Evolutionary conservation across 2,797 vertebrate species (phyloP).

Genomic region (Catamblyrhynchus diadema): DNA sequence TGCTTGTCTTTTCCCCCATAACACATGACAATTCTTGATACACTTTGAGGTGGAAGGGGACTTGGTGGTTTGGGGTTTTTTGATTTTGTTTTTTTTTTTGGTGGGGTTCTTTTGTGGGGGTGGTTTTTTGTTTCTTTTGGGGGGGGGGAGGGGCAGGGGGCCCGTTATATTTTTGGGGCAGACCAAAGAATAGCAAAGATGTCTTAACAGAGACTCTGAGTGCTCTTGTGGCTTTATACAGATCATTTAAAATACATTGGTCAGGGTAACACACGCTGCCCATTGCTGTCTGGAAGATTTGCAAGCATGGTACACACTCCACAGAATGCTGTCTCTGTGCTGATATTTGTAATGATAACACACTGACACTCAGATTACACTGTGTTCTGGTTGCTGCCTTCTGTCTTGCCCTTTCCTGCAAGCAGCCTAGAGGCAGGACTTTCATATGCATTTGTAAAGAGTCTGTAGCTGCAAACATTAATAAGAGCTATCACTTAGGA

Average conservation of each 20-base stretch:
- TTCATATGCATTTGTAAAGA: not conserved
- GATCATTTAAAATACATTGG: not conserved
- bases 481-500: slow-evolving; percentile 69
- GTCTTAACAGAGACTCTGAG: not conserved
- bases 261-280: not conserved
- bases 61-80: not conserved
- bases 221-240: not conserved
- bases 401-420: slow-evolving; percentile 4
- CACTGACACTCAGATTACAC: slow-evolving; percentile 42
- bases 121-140: not conserved
- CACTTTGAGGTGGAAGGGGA: not conserved
- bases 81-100: not conserved
- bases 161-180: not conserved
- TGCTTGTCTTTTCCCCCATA: not conserved
- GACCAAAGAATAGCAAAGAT: not conserved
- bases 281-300: slow-evolving; percentile 21
- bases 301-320: slow-evolving; percentile 26
- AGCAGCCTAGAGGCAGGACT: not conserved
- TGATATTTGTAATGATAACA: slow-evolving; percentile 57
- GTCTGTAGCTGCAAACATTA: slow-evolving; percentile 61
- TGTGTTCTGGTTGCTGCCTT: slow-evolving; percentile 37
- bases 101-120: too few species aligned
- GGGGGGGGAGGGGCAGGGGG: too few species aligned
- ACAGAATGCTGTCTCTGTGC: slow-evolving; percentile 14
- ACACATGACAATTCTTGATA: not conserved